Percentiles rank a stretch among this genome's conserved stretches.
phyloP scores from a whole-genome alignment of 2,113 vertebrate species.

The Chlorodrepanis virens region DNA sequence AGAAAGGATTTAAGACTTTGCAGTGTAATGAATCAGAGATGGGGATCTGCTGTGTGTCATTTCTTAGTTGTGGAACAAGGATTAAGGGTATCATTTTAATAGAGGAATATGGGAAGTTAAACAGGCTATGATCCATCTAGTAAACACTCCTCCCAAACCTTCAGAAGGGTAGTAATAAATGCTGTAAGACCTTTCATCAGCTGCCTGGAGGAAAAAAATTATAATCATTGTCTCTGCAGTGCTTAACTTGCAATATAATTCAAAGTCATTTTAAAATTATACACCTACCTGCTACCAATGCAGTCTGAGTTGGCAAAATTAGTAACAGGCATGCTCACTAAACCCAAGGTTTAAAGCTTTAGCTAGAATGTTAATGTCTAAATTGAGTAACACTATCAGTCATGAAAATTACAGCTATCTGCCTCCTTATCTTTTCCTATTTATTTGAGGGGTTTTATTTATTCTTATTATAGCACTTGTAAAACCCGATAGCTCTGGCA shows the following conservation, averaged over 20 bases:
- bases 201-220: neutral
- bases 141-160: constrained; percentile 43
- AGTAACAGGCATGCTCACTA: constrained; percentile 27
- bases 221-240: neutral
- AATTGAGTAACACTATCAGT: constrained; percentile 22
- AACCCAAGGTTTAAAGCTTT: constrained; percentile 25
- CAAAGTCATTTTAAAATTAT: constrained; percentile 24
- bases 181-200: neutral
- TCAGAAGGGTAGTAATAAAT: constrained; percentile 28
- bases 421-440: constrained; percentile 29
- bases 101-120: neutral
- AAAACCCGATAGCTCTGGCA: neutral
- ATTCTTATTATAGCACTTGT: neutral
- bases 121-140: neutral
- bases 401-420: constrained; percentile 34
- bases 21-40: neutral
- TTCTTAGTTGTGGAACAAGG: neutral
- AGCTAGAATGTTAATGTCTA: constrained; percentile 16
- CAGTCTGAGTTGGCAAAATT: constrained; percentile 36
- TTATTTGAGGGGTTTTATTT: constrained; percentile 37
- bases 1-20: neutral
- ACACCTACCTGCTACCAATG: constrained; percentile 37
- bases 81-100: constrained; percentile 3
- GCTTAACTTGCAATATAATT: constrained; percentile 5
- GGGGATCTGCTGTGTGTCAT: neutral